phyloP scores from a whole-genome alignment of 2,113 vertebrate species.

The Rhinopithecus roxellana region DNA sequence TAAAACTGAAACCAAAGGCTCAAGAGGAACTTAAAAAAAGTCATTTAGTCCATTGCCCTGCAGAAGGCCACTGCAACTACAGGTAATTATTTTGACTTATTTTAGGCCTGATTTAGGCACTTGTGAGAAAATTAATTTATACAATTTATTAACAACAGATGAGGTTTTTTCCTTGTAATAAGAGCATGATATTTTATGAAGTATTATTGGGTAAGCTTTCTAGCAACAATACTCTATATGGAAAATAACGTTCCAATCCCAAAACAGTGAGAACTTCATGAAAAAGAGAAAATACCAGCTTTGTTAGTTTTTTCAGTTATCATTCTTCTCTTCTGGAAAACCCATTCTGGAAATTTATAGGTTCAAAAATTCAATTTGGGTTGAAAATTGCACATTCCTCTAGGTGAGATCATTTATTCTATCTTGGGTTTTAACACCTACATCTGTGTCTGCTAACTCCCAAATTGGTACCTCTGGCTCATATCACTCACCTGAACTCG shows the following conservation, averaged over 20 bases:
- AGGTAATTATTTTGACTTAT: background rate
- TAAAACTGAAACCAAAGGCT: background rate
- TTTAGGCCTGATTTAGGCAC: background rate
- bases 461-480: background rate
- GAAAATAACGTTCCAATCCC: constrained; percentile 1
- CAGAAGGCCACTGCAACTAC: background rate
- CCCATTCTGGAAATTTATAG: background rate
- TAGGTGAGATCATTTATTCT: background rate
- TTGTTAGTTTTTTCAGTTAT: constrained; percentile 22
- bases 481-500: background rate
- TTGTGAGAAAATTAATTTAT: constrained; percentile 21
- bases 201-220: background rate
- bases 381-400: background rate
- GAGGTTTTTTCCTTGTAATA: background rate
- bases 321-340: background rate
- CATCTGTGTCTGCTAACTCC: background rate
- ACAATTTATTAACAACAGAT: constrained; percentile 17
- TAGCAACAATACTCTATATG: background rate
- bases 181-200: background rate
- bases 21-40: background rate
- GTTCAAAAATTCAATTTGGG: background rate
- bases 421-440: background rate
- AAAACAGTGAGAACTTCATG: background rate
- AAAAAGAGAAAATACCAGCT: background rate
- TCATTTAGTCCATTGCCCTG: background rate